These are phyloP conservation scores for Okamejei kenojei DNA, from an alignment of 2,797 vertebrate genomes.

Conservation along the genomic window DNA sequence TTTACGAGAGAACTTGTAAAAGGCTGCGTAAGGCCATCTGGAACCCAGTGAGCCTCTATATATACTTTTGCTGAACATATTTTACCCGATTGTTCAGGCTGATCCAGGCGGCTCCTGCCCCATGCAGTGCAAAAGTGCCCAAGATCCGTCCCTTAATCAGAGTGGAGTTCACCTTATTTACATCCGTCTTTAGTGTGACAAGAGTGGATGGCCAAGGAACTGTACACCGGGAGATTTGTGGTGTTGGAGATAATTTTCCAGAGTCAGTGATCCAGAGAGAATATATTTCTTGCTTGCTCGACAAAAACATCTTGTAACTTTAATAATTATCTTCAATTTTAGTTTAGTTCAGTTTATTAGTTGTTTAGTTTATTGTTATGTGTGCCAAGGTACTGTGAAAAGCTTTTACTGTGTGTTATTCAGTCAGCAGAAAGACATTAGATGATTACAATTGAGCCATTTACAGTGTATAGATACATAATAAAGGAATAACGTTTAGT, in stretches of 20 bases:
- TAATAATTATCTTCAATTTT: background rate
- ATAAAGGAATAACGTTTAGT: too few species aligned
- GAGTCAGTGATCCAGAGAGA: background rate
- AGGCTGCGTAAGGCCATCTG: too few species aligned
- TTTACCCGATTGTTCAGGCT: background rate
- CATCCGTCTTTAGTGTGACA: background rate
- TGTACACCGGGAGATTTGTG: background rate
- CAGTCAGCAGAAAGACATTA: too few species aligned
- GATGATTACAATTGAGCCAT: too few species aligned
- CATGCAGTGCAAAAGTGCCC: background rate
- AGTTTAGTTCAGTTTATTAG: too few species aligned
- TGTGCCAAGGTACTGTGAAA: too few species aligned
- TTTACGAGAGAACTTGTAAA: too few species aligned
- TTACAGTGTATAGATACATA: too few species aligned
- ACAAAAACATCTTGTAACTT: background rate
- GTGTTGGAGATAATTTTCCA: background rate
- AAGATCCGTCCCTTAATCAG: background rate
- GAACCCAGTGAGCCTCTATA: too few species aligned
- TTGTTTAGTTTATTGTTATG: too few species aligned
- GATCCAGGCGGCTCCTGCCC: background rate
- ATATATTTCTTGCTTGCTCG: background rate
- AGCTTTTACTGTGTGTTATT: too few species aligned
- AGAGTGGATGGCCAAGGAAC: background rate
- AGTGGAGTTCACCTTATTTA: background rate
- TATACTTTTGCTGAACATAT: too few species aligned